phyloP scores from a whole-genome alignment of 2,113 vertebrate genomes.

The Alouatta palliata region DNA sequence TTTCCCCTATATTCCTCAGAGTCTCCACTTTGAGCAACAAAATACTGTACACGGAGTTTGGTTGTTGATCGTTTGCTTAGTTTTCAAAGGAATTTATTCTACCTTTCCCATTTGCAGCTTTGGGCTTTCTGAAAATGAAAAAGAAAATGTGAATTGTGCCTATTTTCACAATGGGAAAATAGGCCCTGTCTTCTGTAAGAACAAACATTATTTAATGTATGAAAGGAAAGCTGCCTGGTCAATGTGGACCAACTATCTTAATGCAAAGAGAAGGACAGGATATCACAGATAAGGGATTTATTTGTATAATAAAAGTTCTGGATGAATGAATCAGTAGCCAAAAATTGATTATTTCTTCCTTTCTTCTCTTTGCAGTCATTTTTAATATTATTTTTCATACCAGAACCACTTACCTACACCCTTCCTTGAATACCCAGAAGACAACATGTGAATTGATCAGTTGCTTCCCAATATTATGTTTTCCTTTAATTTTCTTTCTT shows the following conservation, averaged over 20 bases:
- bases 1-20: no score
- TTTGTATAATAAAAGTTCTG: constrained; percentile 31
- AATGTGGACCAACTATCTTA: constrained; percentile 28
- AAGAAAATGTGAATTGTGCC: constrained; percentile 65
- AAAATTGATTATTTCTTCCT: not conserved
- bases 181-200: constrained; percentile 38
- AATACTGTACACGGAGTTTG: not conserved
- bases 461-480: not conserved
- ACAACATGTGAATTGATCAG: not conserved
- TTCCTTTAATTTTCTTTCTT: not conserved
- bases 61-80: not conserved
- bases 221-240: constrained; percentile 50
- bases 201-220: constrained; percentile 58
- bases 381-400: not conserved
- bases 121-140: constrained; percentile 10
- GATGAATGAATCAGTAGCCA: not conserved
- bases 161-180: constrained; percentile 71
- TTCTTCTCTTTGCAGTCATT: not conserved
- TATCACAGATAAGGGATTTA: not conserved
- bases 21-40: not conserved
- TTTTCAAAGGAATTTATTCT: not conserved
- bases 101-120: constrained; percentile 52
- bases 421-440: not conserved
- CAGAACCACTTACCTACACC: not conserved
- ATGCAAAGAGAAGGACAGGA: not conserved